Evolutionary conservation across 2,888 invertebrate species (phyloP), one percentile per base, ranked within the genome.

Genomic region (Capitulum mitella): DNA sequence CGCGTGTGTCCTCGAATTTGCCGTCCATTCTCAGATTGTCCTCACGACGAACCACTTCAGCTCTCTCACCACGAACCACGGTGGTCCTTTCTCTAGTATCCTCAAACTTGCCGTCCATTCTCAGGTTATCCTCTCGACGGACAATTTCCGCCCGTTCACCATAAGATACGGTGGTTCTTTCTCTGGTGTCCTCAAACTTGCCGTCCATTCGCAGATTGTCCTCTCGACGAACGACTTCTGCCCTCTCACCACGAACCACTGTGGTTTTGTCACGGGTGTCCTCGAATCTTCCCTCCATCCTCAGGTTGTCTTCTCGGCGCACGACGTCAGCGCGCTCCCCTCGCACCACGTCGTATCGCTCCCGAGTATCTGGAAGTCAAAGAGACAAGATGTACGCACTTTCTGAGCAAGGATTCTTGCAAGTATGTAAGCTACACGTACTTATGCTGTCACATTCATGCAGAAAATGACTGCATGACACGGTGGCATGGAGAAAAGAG

Each of bases 1-100:
- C 58, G 29, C 58, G 58, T 5, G 58, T 58, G 29, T 58, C 70
- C 34, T 70, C 37, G 26, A 70, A 70, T 10, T 14, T 12, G 8
- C 70, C 70, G 29, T 70, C 70, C 40, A 70, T 40, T 10, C 70
- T 37, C 19, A 70, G 16, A 40, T 70, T 70, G 26, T 88, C 88
- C 3, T 79, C 80, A 3, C 79, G 80, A 54, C 78, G 79, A 32
- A 79, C 78, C 0, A 79, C 77, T 43, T 83, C 82, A 37, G 86
- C 83, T 78, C 86, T 78, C 29, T 86, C 86, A 22, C 85, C 86
- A 16, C 77, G 74, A 22, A 81, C 70, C 40, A 80, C 80, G 10
- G 64, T 64, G 3, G 32, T 64, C 34, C 34, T 32, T 29, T 64
- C 64, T 10, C 64, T 32, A 19, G 64, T 64, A 34, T 54, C 37